These are phyloP conservation scores for Panorpa germanica DNA, from an alignment of 2,888 invertebrate species.

Conservation along the genomic window DNA sequence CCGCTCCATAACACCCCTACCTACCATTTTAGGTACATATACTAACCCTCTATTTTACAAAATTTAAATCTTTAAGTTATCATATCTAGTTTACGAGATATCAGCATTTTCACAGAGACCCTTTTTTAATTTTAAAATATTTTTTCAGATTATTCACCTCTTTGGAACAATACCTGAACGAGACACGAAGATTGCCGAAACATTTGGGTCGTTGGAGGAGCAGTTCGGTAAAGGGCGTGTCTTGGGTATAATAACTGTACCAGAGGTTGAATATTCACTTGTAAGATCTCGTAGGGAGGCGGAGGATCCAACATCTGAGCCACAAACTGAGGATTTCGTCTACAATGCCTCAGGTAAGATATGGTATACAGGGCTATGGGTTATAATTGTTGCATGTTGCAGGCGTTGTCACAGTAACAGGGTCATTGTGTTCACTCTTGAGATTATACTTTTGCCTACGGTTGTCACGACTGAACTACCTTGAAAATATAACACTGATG, in stretches of 20 bases:
- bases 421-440: too few species aligned
- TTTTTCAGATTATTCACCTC: slow-evolving; percentile 30
- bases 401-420: too few species aligned
- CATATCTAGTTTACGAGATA: too few species aligned
- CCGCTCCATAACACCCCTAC: too few species aligned
- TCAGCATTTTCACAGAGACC: neutral
- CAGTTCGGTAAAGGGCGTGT: slow-evolving; percentile 36
- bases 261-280: slow-evolving; percentile 19
- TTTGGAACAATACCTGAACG: slow-evolving; percentile 37
- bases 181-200: slow-evolving; percentile 35
- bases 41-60: too few species aligned
- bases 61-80: too few species aligned
- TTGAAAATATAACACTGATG: too few species aligned
- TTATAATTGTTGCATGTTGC: neutral
- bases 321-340: slow-evolving; percentile 26
- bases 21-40: too few species aligned
- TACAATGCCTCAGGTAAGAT: slow-evolving; percentile 30
- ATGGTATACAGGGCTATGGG: slow-evolving; percentile 1
- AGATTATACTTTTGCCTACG: too few species aligned
- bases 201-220: slow-evolving; percentile 33
- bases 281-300: slow-evolving; percentile 19
- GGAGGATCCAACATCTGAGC: slow-evolving; percentile 16
- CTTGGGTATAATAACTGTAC: slow-evolving; percentile 32
- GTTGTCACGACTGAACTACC: too few species aligned
- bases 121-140: slow-evolving; percentile 3